Percentiles rank a stretch among this genome's conserved stretches.
Evolutionary conservation across 2,888 invertebrate species (phyloP).

Genomic region (Resseliella maxima): DNA sequence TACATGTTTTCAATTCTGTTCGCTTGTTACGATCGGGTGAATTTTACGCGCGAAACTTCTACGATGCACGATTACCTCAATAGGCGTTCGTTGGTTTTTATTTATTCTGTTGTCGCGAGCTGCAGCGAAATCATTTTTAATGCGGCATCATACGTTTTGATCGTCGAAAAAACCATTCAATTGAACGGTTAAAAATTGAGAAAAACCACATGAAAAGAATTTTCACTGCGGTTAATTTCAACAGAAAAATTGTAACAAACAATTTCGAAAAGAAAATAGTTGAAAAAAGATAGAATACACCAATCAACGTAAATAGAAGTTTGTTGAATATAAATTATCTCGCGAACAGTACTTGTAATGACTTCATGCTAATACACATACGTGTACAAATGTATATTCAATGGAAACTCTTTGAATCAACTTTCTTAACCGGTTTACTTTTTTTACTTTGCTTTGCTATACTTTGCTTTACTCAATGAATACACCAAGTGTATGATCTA

Average conservation of each 20-base stretch:
- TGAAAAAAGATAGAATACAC: background rate
- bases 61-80: slow-evolving; percentile 59
- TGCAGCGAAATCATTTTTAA: background rate
- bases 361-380: background rate
- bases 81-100: background rate
- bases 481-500: background rate
- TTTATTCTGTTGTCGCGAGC: background rate
- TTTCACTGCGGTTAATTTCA: background rate
- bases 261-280: background rate
- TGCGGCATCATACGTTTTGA: slow-evolving; percentile 33
- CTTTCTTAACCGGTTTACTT: slow-evolving; percentile 7
- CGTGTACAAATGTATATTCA: background rate
- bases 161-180: background rate
- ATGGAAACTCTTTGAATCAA: background rate
- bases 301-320: background rate
- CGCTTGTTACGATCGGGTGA: slow-evolving; percentile 67
- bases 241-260: background rate
- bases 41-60: slow-evolving; percentile 67
- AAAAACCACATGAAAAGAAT: background rate
- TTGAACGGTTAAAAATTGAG: background rate
- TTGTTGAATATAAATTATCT: background rate
- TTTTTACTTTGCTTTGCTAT: too few species aligned
- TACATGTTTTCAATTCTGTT: slow-evolving; percentile 60
- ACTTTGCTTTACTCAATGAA: background rate
- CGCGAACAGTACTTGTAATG: background rate